Base-by-base conservation (phyloP, 2,888 invertebrate species). In the Lithophane leautieri region DNA sequence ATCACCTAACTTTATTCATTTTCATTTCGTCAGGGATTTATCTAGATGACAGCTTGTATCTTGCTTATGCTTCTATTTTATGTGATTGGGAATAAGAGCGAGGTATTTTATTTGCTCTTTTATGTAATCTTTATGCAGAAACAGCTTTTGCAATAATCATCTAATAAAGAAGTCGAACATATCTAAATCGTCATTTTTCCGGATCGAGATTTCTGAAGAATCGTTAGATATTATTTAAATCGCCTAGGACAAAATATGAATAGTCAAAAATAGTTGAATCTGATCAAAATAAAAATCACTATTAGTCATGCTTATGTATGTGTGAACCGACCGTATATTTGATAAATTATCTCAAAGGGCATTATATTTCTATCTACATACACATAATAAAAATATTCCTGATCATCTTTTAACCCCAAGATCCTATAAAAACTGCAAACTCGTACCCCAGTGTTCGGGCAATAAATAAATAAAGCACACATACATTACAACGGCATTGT, bases 391-490 rank as follows among this genome's bases (percentile, higher is more conserved):
- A 70, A 77, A 73, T 63, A 42, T 40, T n/a, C 19, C 11, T 8
- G 12, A 77, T 85, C 28, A 85, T 81, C 63, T 67, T 62, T 72
- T 63, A 77, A 67, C 66, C 73, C 34, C 47, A 25, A 69, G 61
- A 54, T 34, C 44, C 58, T 40, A 70, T 63, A 77, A 78, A 84
- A 76, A 82, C 66, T 63, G 66, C 52, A 63, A 58, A 63, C 60
- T 71, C 79, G 67, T 73, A 12, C 65, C 54, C 60, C 77, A 73
- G 73, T 74, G 73, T 60, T 67, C 28, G 14, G 40, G 71, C 40
- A 79, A 72, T 83, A 88, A 83, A 84, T 79, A 84, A 78, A 80
- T 84, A 74, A 71, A 79, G 52, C 65, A 47, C 56, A 69, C 76
- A 83, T 78, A 79, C 61, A 80, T 78, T 78, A 78, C 61, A 8